A percentile compares a stretch with the other conserved stretches of the same genome.
Conservation (phyloP, 2,888 invertebrate species). For the Drosophila affinis region DNA sequence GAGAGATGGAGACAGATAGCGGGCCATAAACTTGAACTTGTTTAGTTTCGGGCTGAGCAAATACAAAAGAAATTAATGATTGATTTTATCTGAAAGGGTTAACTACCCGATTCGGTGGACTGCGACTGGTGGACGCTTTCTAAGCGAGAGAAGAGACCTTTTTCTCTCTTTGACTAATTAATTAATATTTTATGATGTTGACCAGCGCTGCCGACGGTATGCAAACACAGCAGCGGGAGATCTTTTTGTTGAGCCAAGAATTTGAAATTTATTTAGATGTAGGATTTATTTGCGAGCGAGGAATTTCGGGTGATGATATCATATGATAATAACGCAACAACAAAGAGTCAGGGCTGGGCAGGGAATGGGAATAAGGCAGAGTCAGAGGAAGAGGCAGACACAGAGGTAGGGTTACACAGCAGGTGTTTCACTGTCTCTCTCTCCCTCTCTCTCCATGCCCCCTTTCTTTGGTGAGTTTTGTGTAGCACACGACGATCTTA, state of each 20-base stretch:
- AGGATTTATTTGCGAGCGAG: slow-evolving; percentile 80
- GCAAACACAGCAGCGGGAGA: slow-evolving; percentile 75
- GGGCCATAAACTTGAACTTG: slow-evolving; percentile 74
- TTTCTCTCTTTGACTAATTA: slow-evolving; percentile 61
- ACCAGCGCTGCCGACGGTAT: slow-evolving; percentile 56
- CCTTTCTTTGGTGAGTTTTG: slow-evolving; percentile 39
- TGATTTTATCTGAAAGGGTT: slow-evolving; percentile 66
- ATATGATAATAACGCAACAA: slow-evolving; percentile 80
- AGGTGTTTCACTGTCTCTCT: slow-evolving; percentile 67
- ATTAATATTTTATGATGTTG: slow-evolving; percentile 77
- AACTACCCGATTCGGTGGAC: slow-evolving; percentile 56
- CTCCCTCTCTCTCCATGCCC: slow-evolving; percentile 3
- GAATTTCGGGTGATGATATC: slow-evolving; percentile 83
- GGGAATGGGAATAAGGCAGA: background rate
- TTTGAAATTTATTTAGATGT: slow-evolving; percentile 74
- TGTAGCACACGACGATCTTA: slow-evolving; percentile 45
- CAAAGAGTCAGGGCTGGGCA: slow-evolving; percentile 40
- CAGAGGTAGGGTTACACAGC: slow-evolving; percentile 67
- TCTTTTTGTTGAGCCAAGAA: slow-evolving; percentile 57
- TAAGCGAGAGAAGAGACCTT: slow-evolving; percentile 46
- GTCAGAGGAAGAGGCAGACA: background rate
- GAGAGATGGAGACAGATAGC: slow-evolving; percentile 13
- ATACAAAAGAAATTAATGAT: slow-evolving; percentile 73
- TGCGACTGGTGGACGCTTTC: slow-evolving; percentile 62
- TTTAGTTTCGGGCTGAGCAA: slow-evolving; percentile 61